Conservation (phyloP, 2,888 invertebrate species). For the Argyresthia albistria region DNA sequence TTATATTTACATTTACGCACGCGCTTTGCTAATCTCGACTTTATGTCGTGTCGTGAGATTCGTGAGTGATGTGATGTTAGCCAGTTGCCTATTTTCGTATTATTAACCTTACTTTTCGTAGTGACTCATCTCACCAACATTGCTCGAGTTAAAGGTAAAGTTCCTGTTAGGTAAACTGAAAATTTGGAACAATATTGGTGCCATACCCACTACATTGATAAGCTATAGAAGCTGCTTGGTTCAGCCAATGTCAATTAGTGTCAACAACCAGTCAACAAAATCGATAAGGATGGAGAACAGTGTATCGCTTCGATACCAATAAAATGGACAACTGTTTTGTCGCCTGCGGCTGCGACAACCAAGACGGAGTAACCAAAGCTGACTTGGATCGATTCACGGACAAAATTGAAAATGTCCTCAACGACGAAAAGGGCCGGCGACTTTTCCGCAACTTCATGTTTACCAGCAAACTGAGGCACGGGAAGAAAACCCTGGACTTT, state of each 20-base stretch:
- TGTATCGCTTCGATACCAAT: conserved; percentile 30
- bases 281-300: conserved; percentile 38
- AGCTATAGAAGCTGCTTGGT: too few relatives aligned
- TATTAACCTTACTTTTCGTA: conserved; percentile 50
- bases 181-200: too few relatives aligned
- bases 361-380: conserved; percentile 51
- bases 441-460: conserved; percentile 61
- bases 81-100: conserved; percentile 39
- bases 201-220: too few relatives aligned
- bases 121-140: conserved; percentile 39
- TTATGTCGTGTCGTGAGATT: conserved; percentile 19
- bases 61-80: conserved; percentile 24
- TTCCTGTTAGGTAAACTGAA: too few relatives aligned
- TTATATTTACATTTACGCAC: conserved; percentile 55
- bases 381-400: conserved; percentile 66
- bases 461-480: conserved; percentile 49
- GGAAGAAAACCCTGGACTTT: conserved; percentile 44
- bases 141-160: neutral
- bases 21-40: conserved; percentile 9
- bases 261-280: conserved; percentile 22
- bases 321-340: conserved; percentile 64
- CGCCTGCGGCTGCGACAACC: conserved; percentile 57
- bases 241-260: too few relatives aligned
- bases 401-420: conserved; percentile 63
- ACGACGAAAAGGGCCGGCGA: conserved; percentile 54